Percentiles rank a stretch among this genome's conserved stretches.
Conservation (phyloP, 1,140 invertebrate genomes). For the Mamestra configurata region DNA sequence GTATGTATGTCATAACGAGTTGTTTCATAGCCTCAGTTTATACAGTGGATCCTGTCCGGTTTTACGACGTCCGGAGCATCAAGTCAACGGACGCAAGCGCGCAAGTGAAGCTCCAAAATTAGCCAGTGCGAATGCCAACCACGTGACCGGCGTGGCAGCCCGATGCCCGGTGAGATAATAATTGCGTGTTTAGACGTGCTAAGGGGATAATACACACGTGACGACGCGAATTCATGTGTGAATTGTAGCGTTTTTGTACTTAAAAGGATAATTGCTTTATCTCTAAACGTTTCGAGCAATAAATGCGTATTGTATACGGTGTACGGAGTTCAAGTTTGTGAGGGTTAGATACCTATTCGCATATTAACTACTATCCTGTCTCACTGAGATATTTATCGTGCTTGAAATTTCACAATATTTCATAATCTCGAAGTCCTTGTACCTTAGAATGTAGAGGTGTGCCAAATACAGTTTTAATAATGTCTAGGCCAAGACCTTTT, state of each 20-base stretch:
- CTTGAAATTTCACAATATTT: conserved; percentile 30
- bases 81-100: conserved; percentile 73
- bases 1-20: conserved; percentile 33
- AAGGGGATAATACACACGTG: conserved; percentile 40
- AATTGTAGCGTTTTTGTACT: conserved; percentile 20
- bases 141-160: conserved; percentile 57
- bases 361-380: conserved; percentile 34
- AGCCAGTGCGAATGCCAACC: conserved; percentile 77
- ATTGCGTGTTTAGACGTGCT: conserved; percentile 62
- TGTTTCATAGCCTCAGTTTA: conserved; percentile 54
- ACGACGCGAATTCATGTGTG: conserved; percentile 1
- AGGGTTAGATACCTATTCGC: conserved; percentile 14
- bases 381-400: conserved; percentile 1
- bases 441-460: conserved; percentile 36
- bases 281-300: background rate
- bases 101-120: conserved; percentile 72
- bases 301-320: background rate
- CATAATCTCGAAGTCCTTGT: conserved; percentile 35
- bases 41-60: conserved; percentile 62
- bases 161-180: conserved; percentile 69
- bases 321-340: conserved; percentile 4
- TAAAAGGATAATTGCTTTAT: conserved; percentile 32
- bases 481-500: conserved; percentile 43
- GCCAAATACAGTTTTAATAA: conserved; percentile 34
- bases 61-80: conserved; percentile 77